These are phyloP conservation scores for Lanius collurio DNA, from an alignment of 2,113 vertebrate genomes.

Conservation along the genomic window DNA sequence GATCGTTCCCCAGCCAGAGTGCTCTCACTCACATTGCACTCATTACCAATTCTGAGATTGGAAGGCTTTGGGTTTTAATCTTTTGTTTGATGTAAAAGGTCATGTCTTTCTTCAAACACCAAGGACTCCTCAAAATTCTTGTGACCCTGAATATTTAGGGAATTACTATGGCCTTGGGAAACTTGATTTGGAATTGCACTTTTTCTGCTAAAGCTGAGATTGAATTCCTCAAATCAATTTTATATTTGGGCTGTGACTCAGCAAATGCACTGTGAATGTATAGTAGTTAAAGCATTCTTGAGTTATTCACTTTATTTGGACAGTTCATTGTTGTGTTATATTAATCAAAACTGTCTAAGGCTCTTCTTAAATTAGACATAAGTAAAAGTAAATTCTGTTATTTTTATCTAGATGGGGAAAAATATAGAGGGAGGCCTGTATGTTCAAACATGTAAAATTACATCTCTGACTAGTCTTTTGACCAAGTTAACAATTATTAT, in stretches of 20 bases:
- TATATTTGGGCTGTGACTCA: neutral
- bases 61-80: neutral
- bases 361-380: neutral
- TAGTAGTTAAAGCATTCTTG: neutral
- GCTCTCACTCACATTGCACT: neutral
- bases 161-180: neutral
- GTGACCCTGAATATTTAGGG: neutral
- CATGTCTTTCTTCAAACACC: neutral
- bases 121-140: neutral
- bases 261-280: neutral
- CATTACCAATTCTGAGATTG: neutral
- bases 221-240: neutral
- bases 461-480: neutral
- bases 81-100: neutral
- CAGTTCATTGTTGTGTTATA: neutral
- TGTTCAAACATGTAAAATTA: neutral
- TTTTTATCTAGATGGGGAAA: neutral
- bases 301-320: neutral
- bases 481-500: neutral
- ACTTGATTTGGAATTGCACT: neutral
- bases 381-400: neutral
- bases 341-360: neutral
- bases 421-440: neutral
- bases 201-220: neutral
- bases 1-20: fast-evolving